Conservation (phyloP, 2,888 invertebrate species). For the Danaus chrysippus region DNA sequence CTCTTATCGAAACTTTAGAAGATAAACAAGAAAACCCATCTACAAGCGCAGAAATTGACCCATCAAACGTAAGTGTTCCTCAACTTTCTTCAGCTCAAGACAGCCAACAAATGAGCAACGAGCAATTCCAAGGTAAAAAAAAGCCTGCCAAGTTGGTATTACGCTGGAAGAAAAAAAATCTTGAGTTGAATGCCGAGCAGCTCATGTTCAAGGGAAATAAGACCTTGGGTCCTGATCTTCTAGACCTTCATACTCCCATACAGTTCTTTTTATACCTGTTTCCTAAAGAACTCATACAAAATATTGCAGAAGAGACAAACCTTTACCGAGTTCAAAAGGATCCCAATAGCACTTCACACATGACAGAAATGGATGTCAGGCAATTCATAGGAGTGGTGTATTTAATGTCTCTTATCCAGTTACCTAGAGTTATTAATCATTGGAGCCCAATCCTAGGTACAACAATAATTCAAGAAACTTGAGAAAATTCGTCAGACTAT, state of each 20-base stretch:
- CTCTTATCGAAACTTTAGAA: slow-evolving; percentile 16
- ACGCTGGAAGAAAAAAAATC: slow-evolving; percentile 27
- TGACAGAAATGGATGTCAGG: no score
- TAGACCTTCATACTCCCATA: slow-evolving; percentile 29
- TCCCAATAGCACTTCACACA: slow-evolving; percentile 30
- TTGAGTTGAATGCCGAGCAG: slow-evolving; percentile 27
- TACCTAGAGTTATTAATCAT: slow-evolving; percentile 32
- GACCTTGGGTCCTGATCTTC: slow-evolving; percentile 22
- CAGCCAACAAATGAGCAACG: no score
- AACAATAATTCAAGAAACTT: no score
- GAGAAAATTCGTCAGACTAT: no score
- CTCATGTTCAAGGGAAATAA: slow-evolving; percentile 25
- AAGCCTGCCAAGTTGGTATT: slow-evolving; percentile 19
- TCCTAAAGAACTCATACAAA: slow-evolving; percentile 28
- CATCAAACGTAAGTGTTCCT: slow-evolving; percentile 12
- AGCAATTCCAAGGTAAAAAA: no score
- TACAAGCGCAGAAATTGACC: slow-evolving; percentile 14
- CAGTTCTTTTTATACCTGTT: slow-evolving; percentile 33
- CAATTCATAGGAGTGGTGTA: slow-evolving; percentile 32
- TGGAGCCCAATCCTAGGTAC: slow-evolving; percentile 25
- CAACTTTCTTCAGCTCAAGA: slow-evolving; percentile 14
- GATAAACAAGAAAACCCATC: slow-evolving; percentile 12
- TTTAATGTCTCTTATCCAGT: slow-evolving; percentile 34
- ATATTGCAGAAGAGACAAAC: slow-evolving; percentile 29
- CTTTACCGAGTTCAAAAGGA: slow-evolving; percentile 31